These are phyloP conservation scores for Seriola quinqueradiata DNA, from an alignment of 2,113 vertebrate genomes.

Conservation along the genomic window DNA sequence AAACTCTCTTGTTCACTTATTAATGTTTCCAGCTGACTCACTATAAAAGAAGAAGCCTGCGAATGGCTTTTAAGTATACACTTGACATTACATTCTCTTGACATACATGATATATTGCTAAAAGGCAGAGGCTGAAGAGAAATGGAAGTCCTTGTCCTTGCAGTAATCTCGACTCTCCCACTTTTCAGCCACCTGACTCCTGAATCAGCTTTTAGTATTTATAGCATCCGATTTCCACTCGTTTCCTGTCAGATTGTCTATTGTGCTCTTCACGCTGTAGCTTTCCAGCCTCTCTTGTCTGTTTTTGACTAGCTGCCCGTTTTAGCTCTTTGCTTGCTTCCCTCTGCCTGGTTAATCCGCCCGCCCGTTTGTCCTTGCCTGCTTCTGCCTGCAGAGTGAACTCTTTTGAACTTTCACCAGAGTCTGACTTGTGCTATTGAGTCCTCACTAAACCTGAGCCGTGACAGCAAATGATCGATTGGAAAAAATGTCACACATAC, in stretches of 20 bases:
- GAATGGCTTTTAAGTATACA: neutral
- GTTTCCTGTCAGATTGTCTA: neutral
- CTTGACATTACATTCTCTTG: neutral
- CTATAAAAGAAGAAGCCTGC: neutral
- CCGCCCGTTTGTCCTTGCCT: neutral
- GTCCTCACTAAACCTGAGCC: too few species aligned
- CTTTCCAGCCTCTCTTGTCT: neutral
- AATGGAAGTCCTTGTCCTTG: neutral
- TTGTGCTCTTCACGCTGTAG: neutral
- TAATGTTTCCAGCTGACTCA: neutral
- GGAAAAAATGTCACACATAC: neutral
- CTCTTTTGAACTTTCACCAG: neutral
- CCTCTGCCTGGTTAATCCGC: neutral
- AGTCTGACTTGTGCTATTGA: too few species aligned
- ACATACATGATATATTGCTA: neutral
- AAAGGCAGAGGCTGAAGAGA: neutral
- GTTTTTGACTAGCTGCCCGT: neutral
- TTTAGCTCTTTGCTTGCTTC: too few species aligned
- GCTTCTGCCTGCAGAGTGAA: neutral
- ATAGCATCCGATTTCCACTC: neutral
- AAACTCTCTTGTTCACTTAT: neutral
- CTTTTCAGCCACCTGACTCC: neutral
- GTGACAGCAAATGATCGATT: too few species aligned
- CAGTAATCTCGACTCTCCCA: neutral
- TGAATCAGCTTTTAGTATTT: neutral